phyloP scores from a whole-genome alignment of 1,140 invertebrate genomes.

The Homarus americanus region DNA sequence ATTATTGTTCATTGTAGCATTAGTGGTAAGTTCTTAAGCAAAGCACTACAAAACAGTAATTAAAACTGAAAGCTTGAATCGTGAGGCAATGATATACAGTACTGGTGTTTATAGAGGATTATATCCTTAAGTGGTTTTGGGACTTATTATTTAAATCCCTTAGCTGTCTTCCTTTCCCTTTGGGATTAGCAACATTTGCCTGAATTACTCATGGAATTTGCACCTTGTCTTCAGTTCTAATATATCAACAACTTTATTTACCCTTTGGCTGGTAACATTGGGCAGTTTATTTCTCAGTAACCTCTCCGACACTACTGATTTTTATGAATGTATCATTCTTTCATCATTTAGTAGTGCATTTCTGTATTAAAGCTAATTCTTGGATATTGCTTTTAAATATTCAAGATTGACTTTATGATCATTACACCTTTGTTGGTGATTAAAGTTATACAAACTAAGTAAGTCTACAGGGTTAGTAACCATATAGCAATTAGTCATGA shows the following conservation, averaged over 20 bases:
- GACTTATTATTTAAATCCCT: not conserved
- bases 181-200: not conserved
- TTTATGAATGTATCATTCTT: not conserved
- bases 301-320: not conserved
- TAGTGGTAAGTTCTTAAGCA: not conserved
- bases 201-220: not conserved
- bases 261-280: not conserved
- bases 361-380: not conserved
- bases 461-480: no score
- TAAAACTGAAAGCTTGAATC: constrained; percentile 12
- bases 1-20: not conserved
- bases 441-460: no score
- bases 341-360: not conserved
- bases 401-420: no score
- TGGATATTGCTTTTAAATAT: not conserved
- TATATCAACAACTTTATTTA: not conserved
- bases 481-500: not conserved
- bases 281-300: not conserved
- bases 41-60: not conserved
- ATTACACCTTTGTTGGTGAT: no score
- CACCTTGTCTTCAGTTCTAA: not conserved
- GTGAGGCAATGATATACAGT: not conserved
- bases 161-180: not conserved
- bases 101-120: not conserved
- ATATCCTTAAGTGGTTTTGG: not conserved